Conservation (phyloP, 2,888 invertebrate genomes). For the Drosophila lutescens region DNA sequence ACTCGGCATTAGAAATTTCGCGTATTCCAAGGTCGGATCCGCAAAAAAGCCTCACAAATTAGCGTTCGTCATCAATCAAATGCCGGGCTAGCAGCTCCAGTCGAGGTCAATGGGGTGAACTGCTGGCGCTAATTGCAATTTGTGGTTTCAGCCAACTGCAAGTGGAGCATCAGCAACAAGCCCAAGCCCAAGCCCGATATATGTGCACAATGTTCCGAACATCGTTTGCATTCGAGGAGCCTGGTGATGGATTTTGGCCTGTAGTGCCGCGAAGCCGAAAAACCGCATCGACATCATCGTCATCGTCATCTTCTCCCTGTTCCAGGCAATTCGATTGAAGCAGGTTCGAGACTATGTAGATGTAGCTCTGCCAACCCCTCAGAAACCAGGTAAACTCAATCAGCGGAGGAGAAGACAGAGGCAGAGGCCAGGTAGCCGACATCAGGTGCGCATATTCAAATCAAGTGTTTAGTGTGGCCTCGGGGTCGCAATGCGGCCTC, state of each 20-base stretch:
- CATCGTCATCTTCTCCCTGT: conserved; percentile 10
- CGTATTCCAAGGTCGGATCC: background rate
- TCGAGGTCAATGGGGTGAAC: conserved; percentile 27
- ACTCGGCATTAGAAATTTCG: background rate
- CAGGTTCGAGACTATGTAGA: conserved; percentile 3
- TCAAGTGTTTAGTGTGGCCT: conserved; percentile 31
- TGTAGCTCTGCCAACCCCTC: background rate
- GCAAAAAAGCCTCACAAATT: conserved; percentile 32
- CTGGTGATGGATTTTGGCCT: conserved; percentile 29
- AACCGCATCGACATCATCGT: conserved; percentile 30
- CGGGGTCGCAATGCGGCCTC: background rate
- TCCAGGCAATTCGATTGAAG: conserved; percentile 25
- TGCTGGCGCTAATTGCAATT: conserved; percentile 55
- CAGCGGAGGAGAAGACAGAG: background rate
- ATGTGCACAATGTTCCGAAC: conserved; percentile 9
- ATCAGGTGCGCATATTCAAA: conserved; percentile 35
- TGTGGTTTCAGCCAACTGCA: conserved; percentile 40
- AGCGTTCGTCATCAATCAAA: conserved; percentile 48
- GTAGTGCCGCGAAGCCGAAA: conserved; percentile 33
- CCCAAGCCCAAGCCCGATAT: conserved; percentile 4
- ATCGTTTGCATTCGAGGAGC: conserved; percentile 2
- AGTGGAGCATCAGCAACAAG: conserved; percentile 12
- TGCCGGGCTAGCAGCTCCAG: conserved; percentile 18
- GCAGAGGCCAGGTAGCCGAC: conserved; percentile 20
- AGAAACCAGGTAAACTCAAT: conserved; percentile 36